Base-by-base conservation (phyloP, 2,888 invertebrate genomes). In the Standfussiana lucernea region DNA sequence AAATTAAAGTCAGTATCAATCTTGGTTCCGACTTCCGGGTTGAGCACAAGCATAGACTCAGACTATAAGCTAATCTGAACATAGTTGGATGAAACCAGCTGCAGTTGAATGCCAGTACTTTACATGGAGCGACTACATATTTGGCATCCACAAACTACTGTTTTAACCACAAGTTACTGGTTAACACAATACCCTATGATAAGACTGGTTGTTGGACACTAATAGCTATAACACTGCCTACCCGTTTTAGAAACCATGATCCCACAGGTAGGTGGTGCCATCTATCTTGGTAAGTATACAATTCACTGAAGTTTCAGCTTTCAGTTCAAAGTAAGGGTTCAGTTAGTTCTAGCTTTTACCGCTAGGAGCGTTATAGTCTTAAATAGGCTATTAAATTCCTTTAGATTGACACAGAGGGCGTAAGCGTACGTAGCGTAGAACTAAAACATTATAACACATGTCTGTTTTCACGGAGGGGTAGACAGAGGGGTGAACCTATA, bases 201-300 rank as follows among this genome's bases (percentile, higher is more conserved):
- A 50, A 4, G 5, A n/a, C n/a, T 53, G 53, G 53, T 59, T 59
- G 32, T 8, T 32, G 8, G 28, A 32, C 21, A 32, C 21, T 45
- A 47, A 35, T 18, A n/a, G 15, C 13, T 10, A 65, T 13, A 45
- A n/a, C 42, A 35, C 32, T 53, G n/a, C 18, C 18, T 35, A n/a
- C n/a, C 8, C n/a, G 13, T 45, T 72, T 72, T 42, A 35, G 7
- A 73, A 74, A 74, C 37, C 35, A 21, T 28, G 15, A 21, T 21
- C 15, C 2, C 3, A 28, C 13, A 42, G 40, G 24, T 28, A 35
- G 18, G 79, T 65, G 24, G 42, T 21, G 84, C 79, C 81, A 84
- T 84, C 81, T 81, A 21, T 68, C 35, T 11, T 50, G n/a, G 15
- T 0, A 10, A 53, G 1, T 11, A 15, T 21, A 79, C 24, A 72